Base-by-base conservation (phyloP, 2,797 vertebrate genomes). In the Amazona ochrocephala region DNA sequence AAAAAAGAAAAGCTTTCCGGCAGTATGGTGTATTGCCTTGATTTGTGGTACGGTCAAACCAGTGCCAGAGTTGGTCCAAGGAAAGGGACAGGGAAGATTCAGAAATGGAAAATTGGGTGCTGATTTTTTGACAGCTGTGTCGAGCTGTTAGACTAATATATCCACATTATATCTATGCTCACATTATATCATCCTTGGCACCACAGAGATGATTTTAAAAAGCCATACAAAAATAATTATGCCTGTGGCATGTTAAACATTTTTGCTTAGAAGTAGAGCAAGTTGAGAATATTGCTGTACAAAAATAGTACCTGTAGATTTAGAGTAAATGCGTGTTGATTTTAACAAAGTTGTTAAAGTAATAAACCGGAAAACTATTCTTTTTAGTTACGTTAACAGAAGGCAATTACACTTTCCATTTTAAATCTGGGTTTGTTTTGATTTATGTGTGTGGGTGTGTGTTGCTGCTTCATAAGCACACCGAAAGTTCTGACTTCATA, bases 11-110 rank as follows among this genome's bases (percentile, higher is more conserved):
- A 60, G 23, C 34, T 37, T 60, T 60, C 58, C 26, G 60, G 19
- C 45, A 30, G 10, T 27, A 3, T 2, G 21, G 21, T 1, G 0
- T 29, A 3, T 60, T 15, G 13, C 65, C 29, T 22, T 22, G 26
- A 14, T 47, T 23, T 51, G 48, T 56, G 13, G 13, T 5, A 23
- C 10, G 23, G 19, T 54, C 77, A 47, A 3, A 44, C 22, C 8
- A 39, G 34, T 14, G 24, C 41, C 60, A n/a, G 51, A 11, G 19
- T 48, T 20, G 16, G 27, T 5, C 30, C 1, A 0, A 45, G 47
- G 64, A 37, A 50, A 68, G 18, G 60, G 42, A 22, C 7, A 21
- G 66, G 56, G 45, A 66, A 60, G 32, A n/a, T 78, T 45, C 2
- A 5, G 75, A 20, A 72, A 13, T 0, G 14, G 58, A 73, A 48